Conservation (phyloP, 2,113 vertebrate genomes). For the Saccopteryx bilineata region DNA sequence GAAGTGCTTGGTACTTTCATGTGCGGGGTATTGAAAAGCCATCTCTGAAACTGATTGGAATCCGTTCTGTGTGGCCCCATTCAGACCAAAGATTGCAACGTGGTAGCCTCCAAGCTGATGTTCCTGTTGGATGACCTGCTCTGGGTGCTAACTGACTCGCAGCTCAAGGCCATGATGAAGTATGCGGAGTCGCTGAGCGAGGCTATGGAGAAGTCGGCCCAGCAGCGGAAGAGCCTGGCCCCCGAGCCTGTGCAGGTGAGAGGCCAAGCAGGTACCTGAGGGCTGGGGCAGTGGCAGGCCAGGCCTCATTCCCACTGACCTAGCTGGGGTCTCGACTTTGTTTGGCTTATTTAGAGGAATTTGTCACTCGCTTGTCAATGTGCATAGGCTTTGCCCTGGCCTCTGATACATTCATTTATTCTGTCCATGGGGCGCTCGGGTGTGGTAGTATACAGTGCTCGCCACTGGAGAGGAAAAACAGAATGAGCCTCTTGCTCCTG, state of each 20-base stretch:
- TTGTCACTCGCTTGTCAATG: background rate
- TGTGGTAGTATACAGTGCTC: background rate
- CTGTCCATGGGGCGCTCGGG: background rate
- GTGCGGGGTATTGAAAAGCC: background rate
- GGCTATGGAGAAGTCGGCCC: conserved; percentile 97
- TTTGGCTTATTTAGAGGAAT: background rate
- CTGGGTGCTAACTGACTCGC: conserved; percentile 98
- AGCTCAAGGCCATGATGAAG: conserved; percentile 98
- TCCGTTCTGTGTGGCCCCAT: conserved; percentile 28
- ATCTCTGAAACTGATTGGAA: background rate
- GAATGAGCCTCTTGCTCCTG: background rate
- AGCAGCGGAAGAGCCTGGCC: conserved; percentile 94
- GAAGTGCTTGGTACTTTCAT: background rate
- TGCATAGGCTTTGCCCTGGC: background rate
- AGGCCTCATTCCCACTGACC: background rate
- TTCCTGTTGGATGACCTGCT: conserved; percentile 98
- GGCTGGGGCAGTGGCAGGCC: background rate
- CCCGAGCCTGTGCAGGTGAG: conserved; percentile 88
- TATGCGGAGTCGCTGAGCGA: conserved; percentile 98
- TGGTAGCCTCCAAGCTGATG: conserved; percentile 96
- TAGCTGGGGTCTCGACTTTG: background rate
- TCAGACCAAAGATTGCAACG: conserved; percentile 98
- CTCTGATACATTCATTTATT: background rate
- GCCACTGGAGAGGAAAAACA: background rate
- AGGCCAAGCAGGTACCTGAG: background rate